Percentiles rank a stretch among this genome's conserved stretches.
phyloP scores from a whole-genome alignment of 2,113 vertebrate species.

The Garra rufa region DNA sequence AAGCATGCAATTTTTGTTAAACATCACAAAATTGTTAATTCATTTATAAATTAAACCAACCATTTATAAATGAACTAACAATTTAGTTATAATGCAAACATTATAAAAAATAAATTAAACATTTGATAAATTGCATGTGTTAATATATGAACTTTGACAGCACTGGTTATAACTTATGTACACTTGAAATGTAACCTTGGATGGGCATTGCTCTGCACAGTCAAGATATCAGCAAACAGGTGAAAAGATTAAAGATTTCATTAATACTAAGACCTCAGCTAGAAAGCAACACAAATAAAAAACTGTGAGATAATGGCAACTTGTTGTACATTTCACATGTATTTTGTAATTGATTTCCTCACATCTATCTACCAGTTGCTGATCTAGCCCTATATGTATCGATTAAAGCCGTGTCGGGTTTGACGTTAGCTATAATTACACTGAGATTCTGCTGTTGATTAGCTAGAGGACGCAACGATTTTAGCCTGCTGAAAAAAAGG shows the following conservation, averaged over 20 bases:
- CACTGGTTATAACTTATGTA: neutral
- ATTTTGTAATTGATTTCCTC: slow-evolving; percentile 62
- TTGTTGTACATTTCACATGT: slow-evolving; percentile 62
- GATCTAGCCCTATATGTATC: slow-evolving; percentile 54
- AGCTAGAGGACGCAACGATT: slow-evolving; percentile 53
- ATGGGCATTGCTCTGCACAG: slow-evolving; percentile 36
- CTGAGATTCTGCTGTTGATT: slow-evolving; percentile 37
- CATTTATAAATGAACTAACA: neutral
- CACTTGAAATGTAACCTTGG: slow-evolving; percentile 51
- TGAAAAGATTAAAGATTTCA: slow-evolving; percentile 61
- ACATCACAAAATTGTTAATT: neutral
- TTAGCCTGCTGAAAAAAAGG: slow-evolving; percentile 10
- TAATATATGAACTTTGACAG: neutral
- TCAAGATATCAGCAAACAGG: slow-evolving; percentile 41
- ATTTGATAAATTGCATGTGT: neutral
- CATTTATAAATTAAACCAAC: neutral
- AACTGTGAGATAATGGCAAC: slow-evolving; percentile 58
- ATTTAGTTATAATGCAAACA: neutral
- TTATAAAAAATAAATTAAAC: neutral
- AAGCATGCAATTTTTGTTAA: neutral
- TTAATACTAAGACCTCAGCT: slow-evolving; percentile 51
- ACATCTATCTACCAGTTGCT: slow-evolving; percentile 49
- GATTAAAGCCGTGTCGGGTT: slow-evolving; percentile 38
- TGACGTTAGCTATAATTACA: slow-evolving; percentile 64
- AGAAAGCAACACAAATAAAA: slow-evolving; percentile 45